phyloP scores from a whole-genome alignment of 2,888 invertebrate species.

The Cyaniris semiargus region DNA sequence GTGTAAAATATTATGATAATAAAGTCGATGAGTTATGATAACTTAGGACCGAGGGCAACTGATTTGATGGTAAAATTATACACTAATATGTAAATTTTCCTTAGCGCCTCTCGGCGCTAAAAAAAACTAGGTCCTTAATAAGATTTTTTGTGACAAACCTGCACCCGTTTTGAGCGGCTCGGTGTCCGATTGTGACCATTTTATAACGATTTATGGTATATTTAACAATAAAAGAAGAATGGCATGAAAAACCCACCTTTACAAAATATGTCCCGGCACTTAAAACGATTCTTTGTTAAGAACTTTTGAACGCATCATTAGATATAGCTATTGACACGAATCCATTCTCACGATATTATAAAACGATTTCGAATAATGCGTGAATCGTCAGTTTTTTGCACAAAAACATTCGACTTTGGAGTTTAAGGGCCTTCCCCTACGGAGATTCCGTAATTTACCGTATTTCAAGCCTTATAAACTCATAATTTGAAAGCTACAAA shows the following conservation, averaged over 20 bases:
- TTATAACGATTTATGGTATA: slow-evolving; percentile 78
- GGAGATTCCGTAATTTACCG: too few species aligned
- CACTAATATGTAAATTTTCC: slow-evolving; percentile 68
- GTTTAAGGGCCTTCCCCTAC: too few species aligned
- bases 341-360: slow-evolving; percentile 47
- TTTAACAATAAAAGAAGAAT: slow-evolving; percentile 71
- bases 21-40: slow-evolving; percentile 20
- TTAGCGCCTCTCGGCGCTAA: slow-evolving; percentile 60
- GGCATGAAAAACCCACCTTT: slow-evolving; percentile 48
- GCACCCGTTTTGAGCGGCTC: slow-evolving; percentile 58
- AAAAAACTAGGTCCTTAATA: slow-evolving; percentile 57
- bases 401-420: background rate
- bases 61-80: slow-evolving; percentile 39
- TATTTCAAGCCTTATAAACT: too few species aligned
- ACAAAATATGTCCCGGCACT: slow-evolving; percentile 50
- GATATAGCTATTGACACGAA: slow-evolving; percentile 62
- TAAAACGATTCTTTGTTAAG: slow-evolving; percentile 58
- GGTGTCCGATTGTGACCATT: slow-evolving; percentile 67
- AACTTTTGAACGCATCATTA: slow-evolving; percentile 66
- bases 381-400: slow-evolving; percentile 10
- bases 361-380: slow-evolving; percentile 30
- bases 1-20: slow-evolving; percentile 12
- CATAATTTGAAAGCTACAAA: too few species aligned
- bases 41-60: slow-evolving; percentile 15
- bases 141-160: slow-evolving; percentile 50